Conservation (phyloP, 53 echinoderm and acorn worm species). For the Patiria pectinifera region DNA sequence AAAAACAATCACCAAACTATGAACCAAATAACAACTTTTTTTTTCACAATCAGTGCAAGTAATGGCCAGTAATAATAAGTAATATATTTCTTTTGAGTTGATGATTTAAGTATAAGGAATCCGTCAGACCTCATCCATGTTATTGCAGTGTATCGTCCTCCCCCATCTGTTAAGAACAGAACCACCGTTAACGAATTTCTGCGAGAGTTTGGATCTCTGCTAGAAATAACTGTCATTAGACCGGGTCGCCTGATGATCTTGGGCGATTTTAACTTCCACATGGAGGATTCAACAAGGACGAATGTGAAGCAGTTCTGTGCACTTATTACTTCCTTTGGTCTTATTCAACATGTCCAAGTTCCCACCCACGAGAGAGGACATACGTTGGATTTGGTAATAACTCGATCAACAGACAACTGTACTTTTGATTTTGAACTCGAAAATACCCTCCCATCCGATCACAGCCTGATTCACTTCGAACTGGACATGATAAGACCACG, state of each 20-base stretch:
- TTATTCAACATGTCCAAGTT: background rate
- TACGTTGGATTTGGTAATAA: slow-evolving; percentile 17
- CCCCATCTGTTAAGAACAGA: slow-evolving; percentile 12
- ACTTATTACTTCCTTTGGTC: slow-evolving; percentile 1
- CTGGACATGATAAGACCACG: background rate
- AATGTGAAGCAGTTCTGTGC: slow-evolving; percentile 9
- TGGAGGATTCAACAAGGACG: no score
- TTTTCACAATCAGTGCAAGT: no score
- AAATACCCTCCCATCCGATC: no score
- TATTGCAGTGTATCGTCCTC: slow-evolving; percentile 8
- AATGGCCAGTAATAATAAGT: no score
- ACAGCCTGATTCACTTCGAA: background rate
- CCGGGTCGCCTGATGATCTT: no score
- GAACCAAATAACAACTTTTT: no score
- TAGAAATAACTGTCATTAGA: background rate
- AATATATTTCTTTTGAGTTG: no score
- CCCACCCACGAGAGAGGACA: slow-evolving; percentile 6
- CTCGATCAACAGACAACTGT: background rate
- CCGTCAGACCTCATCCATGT: background rate
- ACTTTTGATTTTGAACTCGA: no score
- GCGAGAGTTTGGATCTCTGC: slow-evolving; percentile 14
- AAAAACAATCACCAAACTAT: no score
- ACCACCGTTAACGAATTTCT: background rate
- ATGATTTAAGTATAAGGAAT: slow-evolving; percentile 24
- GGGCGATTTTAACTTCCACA: no score